Evolutionary conservation across 35 echinoderm and acorn worm species (phyloP).

Genomic region (Strongylocentrotus purpuratus): DNA sequence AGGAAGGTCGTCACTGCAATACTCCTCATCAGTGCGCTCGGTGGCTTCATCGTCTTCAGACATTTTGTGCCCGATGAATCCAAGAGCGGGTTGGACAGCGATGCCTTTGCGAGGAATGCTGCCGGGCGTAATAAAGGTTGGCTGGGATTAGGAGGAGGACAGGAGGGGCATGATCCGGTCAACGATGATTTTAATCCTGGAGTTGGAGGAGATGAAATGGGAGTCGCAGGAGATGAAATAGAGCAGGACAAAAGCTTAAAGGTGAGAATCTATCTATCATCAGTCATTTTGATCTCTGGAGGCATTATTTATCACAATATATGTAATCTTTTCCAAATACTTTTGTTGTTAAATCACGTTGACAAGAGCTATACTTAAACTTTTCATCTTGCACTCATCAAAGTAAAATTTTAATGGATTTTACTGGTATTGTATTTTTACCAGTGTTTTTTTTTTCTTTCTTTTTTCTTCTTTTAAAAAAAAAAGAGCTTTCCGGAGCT

Average conservation of each 20-base stretch:
- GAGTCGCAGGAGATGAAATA: background rate
- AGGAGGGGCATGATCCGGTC: background rate
- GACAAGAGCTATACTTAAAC: too few relatives aligned
- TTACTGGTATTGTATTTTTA: too few relatives aligned
- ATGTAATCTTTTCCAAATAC: too few relatives aligned
- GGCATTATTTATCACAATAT: too few relatives aligned
- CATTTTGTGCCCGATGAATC: constrained; percentile 16
- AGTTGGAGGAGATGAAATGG: constrained; percentile 12
- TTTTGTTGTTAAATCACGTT: too few relatives aligned
- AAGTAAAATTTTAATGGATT: too few relatives aligned
- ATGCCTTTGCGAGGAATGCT: background rate
- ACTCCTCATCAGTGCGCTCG: constrained; percentile 33
- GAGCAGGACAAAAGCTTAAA: background rate
- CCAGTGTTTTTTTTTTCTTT: background rate
- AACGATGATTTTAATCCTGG: constrained; percentile 25
- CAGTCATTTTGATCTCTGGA: background rate
- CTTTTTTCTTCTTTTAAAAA: background rate
- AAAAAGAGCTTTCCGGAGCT: too few relatives aligned
- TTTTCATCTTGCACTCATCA: too few relatives aligned
- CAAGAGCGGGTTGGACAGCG: background rate
- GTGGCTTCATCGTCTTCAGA: constrained; percentile 59
- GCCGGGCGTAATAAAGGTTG: constrained; percentile 13
- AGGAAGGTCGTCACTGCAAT: constrained; percentile 49
- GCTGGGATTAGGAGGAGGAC: constrained; percentile 45
- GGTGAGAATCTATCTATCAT: background rate